Evolutionary conservation across 2,797 vertebrate species (phyloP).

Genomic region (Sebastes alutus): DNA sequence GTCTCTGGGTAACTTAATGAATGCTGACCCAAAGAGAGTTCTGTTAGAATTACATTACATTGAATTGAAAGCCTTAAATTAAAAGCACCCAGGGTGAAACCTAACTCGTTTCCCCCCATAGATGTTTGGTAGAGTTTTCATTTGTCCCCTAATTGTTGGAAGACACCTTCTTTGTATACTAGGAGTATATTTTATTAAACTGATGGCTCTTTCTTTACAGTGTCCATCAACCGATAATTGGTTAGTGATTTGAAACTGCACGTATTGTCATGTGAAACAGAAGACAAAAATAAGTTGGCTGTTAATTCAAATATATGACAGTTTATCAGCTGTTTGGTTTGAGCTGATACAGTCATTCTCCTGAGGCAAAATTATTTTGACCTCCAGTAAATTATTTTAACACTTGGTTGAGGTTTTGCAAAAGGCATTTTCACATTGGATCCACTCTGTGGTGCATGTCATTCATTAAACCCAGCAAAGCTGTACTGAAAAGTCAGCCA

Average conservation of each 20-base stretch:
- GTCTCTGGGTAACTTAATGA: neutral
- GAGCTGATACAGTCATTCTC: conserved; percentile 15
- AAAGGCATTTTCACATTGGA: conserved; percentile 48
- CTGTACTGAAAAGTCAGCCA: conserved; percentile 52
- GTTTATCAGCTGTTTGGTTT: conserved; percentile 6
- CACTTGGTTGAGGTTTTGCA: conserved; percentile 34
- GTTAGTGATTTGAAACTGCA: neutral
- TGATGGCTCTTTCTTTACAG: neutral
- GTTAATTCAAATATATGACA: neutral
- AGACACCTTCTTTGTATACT: neutral
- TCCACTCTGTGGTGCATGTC: conserved; percentile 39
- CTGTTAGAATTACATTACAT: neutral
- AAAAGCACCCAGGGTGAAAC: neutral
- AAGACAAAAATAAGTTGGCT: neutral
- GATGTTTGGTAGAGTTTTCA: neutral
- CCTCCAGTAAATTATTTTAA: conserved; percentile 29
- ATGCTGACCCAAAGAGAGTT: neutral
- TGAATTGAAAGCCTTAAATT: neutral
- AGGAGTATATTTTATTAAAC: neutral
- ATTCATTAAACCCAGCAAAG: conserved; percentile 58
- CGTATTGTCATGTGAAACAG: neutral
- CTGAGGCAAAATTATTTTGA: conserved; percentile 5
- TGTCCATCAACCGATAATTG: neutral
- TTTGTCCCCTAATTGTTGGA: neutral
- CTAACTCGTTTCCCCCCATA: neutral